Evolutionary conservation across 2,797 vertebrate species (phyloP).

Genomic region (Mus minutoides): DNA sequence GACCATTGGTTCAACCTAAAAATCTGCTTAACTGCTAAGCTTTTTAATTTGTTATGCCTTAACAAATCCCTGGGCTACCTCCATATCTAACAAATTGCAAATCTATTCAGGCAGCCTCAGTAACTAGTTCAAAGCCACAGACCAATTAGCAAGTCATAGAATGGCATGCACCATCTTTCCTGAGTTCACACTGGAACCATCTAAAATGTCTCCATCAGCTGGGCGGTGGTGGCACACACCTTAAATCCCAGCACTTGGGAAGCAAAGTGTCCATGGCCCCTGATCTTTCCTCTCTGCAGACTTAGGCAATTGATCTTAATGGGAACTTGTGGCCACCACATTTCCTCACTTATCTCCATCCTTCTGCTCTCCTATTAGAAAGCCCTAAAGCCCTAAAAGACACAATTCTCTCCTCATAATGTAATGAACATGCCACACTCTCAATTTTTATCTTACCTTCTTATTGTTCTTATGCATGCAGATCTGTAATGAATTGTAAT

Average conservation of each 20-base stretch:
- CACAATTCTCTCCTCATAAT: background rate
- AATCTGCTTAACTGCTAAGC: background rate
- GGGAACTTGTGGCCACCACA: background rate
- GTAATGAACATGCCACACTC: background rate
- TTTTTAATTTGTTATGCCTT: background rate
- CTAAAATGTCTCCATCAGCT: background rate
- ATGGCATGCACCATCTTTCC: background rate
- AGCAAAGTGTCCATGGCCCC: too few relatives aligned
- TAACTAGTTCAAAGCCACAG: background rate
- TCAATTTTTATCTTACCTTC: background rate
- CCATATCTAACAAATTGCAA: background rate
- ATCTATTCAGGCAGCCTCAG: background rate
- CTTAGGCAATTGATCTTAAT: background rate
- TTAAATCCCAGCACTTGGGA: too few relatives aligned
- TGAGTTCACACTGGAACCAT: background rate
- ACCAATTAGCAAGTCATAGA: background rate
- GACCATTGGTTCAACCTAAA: background rate
- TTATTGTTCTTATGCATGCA: background rate
- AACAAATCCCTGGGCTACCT: background rate
- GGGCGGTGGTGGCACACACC: too few relatives aligned
- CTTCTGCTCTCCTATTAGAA: background rate
- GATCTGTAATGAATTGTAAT: background rate
- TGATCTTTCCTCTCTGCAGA: background rate
- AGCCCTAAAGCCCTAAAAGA: background rate
- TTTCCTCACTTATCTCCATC: background rate